Base-by-base conservation (phyloP, 2,797 vertebrate genomes). In the Masticophis lateralis region DNA sequence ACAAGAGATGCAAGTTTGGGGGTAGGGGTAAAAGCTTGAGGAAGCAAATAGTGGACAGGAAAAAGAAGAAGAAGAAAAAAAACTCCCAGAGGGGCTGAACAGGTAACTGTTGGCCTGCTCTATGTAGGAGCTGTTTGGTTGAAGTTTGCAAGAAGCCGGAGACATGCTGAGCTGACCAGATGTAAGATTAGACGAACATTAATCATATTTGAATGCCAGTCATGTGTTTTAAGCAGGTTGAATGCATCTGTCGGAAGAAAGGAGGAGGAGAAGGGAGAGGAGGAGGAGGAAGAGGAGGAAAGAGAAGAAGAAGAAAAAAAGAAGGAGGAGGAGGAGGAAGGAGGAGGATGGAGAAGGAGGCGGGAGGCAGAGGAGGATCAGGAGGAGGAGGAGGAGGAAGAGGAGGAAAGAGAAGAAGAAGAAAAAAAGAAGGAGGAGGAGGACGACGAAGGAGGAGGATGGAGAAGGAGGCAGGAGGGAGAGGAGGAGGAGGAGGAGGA, bases 1-100 rank as follows among this genome's bases (percentile, higher is more conserved):
- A 32, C 92, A 91, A 93, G 91, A 97, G 95, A 90, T 93, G 61
- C 51, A 13, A 0, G 55, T 74, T 79, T 79, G 53, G 51, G 51
- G 51, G 8, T 53, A 2, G 51, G 9, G 47, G 47, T 51, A 51
- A 51, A 51, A 51, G 7, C 83, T 89, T 56, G n/a, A 28, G 60
- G 91, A 51, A 22, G 56, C 55, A 47, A 16, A 3, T 1, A 61
- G 83, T 53, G 63, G 12, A 63, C 0, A 1, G 12, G 27, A 88
- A 79, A 94, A 87, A 61, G 94, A 93, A 47, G 51, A 53, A 10
- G 1, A 69, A 92, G 32, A 69, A 69, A 69, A 32, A 37, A 37
- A 37, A 37, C 37, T n/a, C 5, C 28, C 27, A 86, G 1, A 63
- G 91, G 91, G 79, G 4, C 0, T 74, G 79, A 79, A 6, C 53